These are phyloP conservation scores for Xestoiulus laeticollis DNA, from an alignment of 2,888 invertebrate species.

Conservation along the genomic window DNA sequence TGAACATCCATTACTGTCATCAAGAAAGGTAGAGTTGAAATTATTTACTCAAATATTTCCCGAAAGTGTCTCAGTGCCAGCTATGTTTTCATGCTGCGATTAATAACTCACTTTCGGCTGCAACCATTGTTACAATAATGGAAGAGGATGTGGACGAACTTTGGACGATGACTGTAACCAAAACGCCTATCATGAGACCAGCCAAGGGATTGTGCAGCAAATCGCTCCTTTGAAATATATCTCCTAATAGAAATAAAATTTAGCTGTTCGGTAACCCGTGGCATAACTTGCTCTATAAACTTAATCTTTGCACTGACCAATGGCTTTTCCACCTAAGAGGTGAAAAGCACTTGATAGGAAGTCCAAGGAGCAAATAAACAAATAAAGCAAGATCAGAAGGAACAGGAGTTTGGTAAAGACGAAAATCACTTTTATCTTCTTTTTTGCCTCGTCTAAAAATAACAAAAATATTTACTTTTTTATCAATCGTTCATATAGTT, in stretches of 20 bases:
- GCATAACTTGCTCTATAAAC: background rate
- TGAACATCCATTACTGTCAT: constrained; percentile 63
- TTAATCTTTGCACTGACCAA: constrained; percentile 57
- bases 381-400: constrained; percentile 62
- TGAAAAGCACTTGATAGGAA: constrained; percentile 64
- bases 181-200: constrained; percentile 69
- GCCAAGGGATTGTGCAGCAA: constrained; percentile 67
- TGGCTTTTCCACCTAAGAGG: constrained; percentile 63
- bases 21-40: too few species aligned
- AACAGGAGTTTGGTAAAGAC: constrained; percentile 58
- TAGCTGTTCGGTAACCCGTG: background rate
- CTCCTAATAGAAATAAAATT: constrained; percentile 60
- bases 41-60: background rate
- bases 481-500: too few species aligned
- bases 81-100: too few species aligned
- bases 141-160: constrained; percentile 69
- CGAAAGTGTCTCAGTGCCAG: too few species aligned
- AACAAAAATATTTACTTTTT: too few species aligned
- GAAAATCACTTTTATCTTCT: background rate
- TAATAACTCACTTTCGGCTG: constrained; percentile 62
- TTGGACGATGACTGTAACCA: constrained; percentile 69
- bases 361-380: constrained; percentile 65
- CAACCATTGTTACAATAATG: constrained; percentile 65
- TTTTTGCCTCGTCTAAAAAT: too few species aligned
- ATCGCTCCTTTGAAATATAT: constrained; percentile 64